A percentile compares a stretch with the other conserved stretches of the same genome.
Evolutionary conservation across 2,797 vertebrate genomes (phyloP).

Genomic region (Fundulus diaphanus): DNA sequence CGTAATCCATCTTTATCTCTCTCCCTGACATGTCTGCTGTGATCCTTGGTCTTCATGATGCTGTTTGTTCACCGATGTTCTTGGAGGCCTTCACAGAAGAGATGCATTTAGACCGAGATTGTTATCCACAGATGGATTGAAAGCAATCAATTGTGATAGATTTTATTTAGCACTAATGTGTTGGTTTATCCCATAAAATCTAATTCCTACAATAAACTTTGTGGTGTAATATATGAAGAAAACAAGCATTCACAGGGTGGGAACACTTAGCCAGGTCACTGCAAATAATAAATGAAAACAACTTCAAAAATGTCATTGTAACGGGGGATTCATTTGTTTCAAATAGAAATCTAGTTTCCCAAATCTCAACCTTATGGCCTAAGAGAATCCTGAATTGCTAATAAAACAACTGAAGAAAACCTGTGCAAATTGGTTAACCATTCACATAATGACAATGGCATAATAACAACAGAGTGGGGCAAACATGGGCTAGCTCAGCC

Average conservation of each 20-base stretch:
- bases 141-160: too few species aligned
- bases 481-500: slow-evolving; percentile 4
- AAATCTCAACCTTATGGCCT: neutral
- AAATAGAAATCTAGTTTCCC: too few species aligned
- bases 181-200: neutral
- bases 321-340: too few species aligned
- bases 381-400: neutral
- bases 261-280: neutral
- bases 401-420: neutral
- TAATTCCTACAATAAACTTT: too few species aligned
- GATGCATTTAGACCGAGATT: neutral
- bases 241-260: neutral
- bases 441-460: slow-evolving; percentile 4
- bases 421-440: neutral
- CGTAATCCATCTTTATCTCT: too few species aligned
- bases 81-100: too few species aligned
- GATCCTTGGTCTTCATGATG: too few species aligned
- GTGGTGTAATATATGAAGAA: too few species aligned
- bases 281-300: neutral
- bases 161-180: neutral
- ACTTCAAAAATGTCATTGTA: neutral
- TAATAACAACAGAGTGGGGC: slow-evolving; percentile 3
- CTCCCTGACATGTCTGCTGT: too few species aligned
- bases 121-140: neutral
- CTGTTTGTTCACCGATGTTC: too few species aligned